Evolutionary conservation across 2,888 invertebrate species (phyloP).

Genomic region (Merodon equestris): DNA sequence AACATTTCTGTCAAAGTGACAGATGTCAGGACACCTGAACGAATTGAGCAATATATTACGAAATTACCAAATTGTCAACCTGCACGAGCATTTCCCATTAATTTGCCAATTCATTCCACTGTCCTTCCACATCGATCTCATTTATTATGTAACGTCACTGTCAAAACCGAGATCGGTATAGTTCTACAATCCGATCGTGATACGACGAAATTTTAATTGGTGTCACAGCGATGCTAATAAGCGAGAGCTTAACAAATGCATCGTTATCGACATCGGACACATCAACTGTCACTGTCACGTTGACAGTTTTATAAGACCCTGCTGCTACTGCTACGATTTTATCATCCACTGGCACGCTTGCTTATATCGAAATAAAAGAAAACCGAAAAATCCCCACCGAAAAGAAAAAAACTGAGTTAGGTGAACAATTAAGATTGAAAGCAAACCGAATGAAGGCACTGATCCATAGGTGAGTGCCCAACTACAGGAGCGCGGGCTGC

Average conservation of each 20-base stretch:
- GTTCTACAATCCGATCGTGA: slow-evolving; percentile 45
- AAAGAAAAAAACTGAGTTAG: slow-evolving; percentile 28
- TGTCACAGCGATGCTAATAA: slow-evolving; percentile 66
- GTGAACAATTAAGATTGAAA: slow-evolving; percentile 66
- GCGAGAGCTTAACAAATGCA: slow-evolving; percentile 63
- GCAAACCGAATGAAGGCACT: too few species aligned
- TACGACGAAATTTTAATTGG: slow-evolving; percentile 66
- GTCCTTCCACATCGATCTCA: too few species aligned
- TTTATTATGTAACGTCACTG: too few species aligned
- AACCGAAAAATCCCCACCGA: slow-evolving; percentile 4
- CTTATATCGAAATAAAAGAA: too few species aligned
- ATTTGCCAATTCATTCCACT: neutral
- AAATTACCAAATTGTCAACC: neutral
- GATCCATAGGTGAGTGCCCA: slow-evolving; percentile 17
- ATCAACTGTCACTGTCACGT: slow-evolving; percentile 45
- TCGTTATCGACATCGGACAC: slow-evolving; percentile 54
- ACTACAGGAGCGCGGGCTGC: slow-evolving; percentile 24
- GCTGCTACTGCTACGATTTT: slow-evolving; percentile 23
- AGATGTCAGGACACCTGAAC: neutral
- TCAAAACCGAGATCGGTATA: neutral
- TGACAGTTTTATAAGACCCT: slow-evolving; percentile 65
- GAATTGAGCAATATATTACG: neutral
- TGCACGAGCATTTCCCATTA: too few species aligned
- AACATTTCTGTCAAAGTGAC: neutral
- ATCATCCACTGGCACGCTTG: neutral